Percentiles rank a stretch among this genome's conserved stretches.
Conservation (phyloP, 2,888 invertebrate genomes). For the Galerucella calmariensis region DNA sequence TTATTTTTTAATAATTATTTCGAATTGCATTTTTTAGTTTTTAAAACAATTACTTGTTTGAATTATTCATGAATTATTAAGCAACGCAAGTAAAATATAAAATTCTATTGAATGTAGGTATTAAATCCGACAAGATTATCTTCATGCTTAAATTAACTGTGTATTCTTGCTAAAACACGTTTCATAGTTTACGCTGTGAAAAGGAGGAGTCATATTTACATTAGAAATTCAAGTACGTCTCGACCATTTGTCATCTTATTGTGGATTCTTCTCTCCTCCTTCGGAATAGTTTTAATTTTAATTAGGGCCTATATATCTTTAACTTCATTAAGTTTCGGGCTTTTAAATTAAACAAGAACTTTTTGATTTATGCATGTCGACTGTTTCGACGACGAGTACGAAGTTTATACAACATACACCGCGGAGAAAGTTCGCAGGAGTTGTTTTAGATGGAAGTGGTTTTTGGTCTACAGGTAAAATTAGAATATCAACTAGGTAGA, state of each 20-base stretch:
- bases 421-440: neutral
- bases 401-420: conserved; percentile 4
- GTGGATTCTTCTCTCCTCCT: conserved; percentile 27
- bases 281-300: conserved; percentile 44
- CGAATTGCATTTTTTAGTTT: too few species aligned
- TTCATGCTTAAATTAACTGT: neutral
- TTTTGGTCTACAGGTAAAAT: conserved; percentile 4
- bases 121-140: neutral
- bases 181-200: conserved; percentile 4
- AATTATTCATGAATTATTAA: too few species aligned
- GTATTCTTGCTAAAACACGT: conserved; percentile 8
- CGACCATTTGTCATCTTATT: conserved; percentile 35
- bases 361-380: conserved; percentile 35
- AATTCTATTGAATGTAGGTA: neutral
- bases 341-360: conserved; percentile 41
- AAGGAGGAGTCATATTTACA: conserved; percentile 22
- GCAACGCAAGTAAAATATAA: neutral
- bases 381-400: neutral
- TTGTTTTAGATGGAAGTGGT: neutral
- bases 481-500: neutral
- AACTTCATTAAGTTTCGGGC: conserved; percentile 42
- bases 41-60: too few species aligned
- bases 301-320: conserved; percentile 45
- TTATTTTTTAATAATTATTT: too few species aligned
- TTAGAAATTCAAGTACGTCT: conserved; percentile 35